Evolutionary conservation across 2,113 vertebrate genomes (phyloP).

Genomic region (Chrysochloris asiatica): DNA sequence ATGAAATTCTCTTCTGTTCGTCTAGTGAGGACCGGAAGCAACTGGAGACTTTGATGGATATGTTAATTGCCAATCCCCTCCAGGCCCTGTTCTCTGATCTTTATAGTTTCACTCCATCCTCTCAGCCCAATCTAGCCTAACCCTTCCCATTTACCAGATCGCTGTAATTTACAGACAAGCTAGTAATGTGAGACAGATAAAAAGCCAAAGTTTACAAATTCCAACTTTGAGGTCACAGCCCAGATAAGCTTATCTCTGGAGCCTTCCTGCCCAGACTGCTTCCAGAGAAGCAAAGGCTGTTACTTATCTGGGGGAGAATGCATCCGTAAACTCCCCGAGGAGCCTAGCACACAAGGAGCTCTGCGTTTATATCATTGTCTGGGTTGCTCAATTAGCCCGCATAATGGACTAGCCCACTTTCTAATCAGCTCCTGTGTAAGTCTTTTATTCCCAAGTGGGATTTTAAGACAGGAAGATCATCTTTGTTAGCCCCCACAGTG

Average conservation of each 20-base stretch:
- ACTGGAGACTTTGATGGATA: neutral
- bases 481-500: neutral
- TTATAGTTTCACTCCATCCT: neutral
- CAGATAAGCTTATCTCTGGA: slow-evolving; percentile 31
- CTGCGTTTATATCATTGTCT: neutral
- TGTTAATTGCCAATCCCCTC: neutral
- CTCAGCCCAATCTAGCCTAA: neutral
- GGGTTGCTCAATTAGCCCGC: slow-evolving; percentile 43
- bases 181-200: neutral
- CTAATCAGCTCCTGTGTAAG: slow-evolving; percentile 36
- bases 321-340: neutral
- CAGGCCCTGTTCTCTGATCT: neutral
- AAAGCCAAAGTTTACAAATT: slow-evolving; percentile 12
- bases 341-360: neutral
- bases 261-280: neutral
- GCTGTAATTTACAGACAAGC: neutral
- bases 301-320: neutral
- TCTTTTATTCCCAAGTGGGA: slow-evolving; percentile 34
- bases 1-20: neutral
- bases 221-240: neutral
- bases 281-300: neutral
- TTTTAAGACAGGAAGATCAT: slow-evolving; percentile 57
- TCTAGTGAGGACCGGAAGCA: neutral
- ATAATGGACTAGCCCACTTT: slow-evolving; percentile 54
- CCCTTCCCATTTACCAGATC: neutral